phyloP scores from a whole-genome alignment of 35 echinoderm and acorn worm genomes.

The Stichopus chloronotus region DNA sequence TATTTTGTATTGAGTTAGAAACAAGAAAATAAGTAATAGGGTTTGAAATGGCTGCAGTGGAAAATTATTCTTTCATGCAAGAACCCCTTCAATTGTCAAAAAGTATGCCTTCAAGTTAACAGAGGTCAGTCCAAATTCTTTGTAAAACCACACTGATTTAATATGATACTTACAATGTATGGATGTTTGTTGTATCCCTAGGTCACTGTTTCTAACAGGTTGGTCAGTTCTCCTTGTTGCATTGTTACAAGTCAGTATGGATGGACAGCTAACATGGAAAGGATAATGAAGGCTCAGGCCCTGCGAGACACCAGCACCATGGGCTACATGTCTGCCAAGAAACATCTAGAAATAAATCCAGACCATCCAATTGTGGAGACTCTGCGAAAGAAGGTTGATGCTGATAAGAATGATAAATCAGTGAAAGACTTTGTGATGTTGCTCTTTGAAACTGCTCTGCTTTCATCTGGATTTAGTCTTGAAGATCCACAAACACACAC shows the following conservation, averaged over 20 bases:
- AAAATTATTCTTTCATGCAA: too few species aligned
- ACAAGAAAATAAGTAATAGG: too few species aligned
- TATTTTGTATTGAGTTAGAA: too few species aligned
- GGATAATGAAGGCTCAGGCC: constrained; percentile 99
- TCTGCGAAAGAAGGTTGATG: constrained; percentile 88
- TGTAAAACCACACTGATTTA: too few species aligned
- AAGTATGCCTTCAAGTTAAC: too few species aligned
- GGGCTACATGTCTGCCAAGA: constrained; percentile 99
- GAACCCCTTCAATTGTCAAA: too few species aligned
- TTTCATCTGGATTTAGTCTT: constrained; percentile 91
- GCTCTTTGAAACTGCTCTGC: constrained; percentile 93
- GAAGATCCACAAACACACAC: constrained; percentile 96
- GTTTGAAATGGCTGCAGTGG: too few species aligned
- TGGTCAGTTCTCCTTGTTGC: constrained; percentile 91
- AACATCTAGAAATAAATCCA: constrained; percentile 97
- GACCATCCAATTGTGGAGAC: constrained; percentile 92
- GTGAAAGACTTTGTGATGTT: constrained; percentile 99
- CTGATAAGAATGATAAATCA: constrained; percentile 99
- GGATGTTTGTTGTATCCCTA: background rate
- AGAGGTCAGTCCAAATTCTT: too few species aligned
- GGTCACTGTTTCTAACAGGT: constrained; percentile 93
- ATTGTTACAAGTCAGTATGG: constrained; percentile 98
- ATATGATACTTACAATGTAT: too few species aligned
- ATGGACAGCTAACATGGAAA: constrained; percentile 99
- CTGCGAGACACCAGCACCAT: constrained; percentile 97